These are phyloP conservation scores for Taeniopygia guttata DNA, from an alignment of 2,797 vertebrate species.

Conservation along the genomic window DNA sequence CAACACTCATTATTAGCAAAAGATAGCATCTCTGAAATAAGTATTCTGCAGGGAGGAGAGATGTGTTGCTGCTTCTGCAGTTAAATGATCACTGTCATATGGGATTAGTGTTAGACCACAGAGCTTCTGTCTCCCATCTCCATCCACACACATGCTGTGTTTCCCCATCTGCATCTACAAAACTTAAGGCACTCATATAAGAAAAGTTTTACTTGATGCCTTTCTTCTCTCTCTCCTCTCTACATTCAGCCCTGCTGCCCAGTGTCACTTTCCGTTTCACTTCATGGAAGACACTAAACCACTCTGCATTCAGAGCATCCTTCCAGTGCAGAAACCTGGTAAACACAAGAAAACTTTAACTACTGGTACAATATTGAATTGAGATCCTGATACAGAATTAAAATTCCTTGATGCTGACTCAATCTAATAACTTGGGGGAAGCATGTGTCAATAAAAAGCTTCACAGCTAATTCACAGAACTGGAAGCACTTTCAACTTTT, in stretches of 20 bases:
- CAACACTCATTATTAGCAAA: background rate
- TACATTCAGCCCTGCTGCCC: background rate
- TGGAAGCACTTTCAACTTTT: slow-evolving; percentile 12
- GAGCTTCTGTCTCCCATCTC: background rate
- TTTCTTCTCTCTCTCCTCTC: background rate
- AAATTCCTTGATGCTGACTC: background rate
- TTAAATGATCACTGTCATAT: rapidly evolving
- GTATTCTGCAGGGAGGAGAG: background rate
- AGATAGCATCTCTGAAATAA: background rate
- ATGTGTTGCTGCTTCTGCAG: background rate
- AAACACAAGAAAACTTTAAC: background rate
- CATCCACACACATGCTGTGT: background rate
- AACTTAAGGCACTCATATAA: background rate
- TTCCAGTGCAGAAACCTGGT: background rate
- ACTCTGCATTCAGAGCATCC: background rate
- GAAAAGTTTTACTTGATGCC: background rate
- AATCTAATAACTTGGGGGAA: background rate
- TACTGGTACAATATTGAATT: background rate
- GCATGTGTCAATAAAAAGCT: background rate
- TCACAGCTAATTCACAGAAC: background rate
- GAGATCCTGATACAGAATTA: background rate
- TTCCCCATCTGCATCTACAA: background rate
- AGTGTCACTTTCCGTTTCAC: background rate
- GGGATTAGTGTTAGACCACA: background rate
- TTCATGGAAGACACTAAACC: background rate